Conservation (phyloP, 2,113 vertebrate species). For the Cisticola juncidis region DNA sequence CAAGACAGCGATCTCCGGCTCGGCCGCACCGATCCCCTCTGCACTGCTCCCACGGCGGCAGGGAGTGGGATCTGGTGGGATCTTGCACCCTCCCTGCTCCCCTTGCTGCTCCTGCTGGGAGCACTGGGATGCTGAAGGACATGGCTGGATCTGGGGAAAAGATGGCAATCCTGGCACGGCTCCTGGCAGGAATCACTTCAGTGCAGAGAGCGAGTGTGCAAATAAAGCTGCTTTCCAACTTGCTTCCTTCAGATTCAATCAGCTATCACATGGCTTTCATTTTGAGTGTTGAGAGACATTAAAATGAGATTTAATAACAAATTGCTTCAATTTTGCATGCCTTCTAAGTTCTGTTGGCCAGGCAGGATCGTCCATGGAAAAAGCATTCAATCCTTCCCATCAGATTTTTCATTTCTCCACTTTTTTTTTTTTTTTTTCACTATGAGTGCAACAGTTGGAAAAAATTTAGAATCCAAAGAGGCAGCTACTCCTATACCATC, state of each 20-base stretch:
- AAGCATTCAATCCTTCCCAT: neutral
- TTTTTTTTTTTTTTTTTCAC: neutral
- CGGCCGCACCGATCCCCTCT: neutral
- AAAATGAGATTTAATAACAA: constrained; percentile 45
- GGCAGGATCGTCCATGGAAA: neutral
- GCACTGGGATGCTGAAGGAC: neutral
- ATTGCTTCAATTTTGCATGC: constrained; percentile 23
- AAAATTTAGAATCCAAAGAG: constrained; percentile 52
- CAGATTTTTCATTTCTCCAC: neutral
- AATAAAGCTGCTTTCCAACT: neutral
- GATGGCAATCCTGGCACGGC: neutral
- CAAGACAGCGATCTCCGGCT: fast-evolving
- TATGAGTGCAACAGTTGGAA: constrained; percentile 18
- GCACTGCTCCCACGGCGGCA: neutral
- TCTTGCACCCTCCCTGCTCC: neutral
- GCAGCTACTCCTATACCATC: constrained; percentile 54
- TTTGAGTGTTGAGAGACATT: neutral
- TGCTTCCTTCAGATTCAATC: neutral
- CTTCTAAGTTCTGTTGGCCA: neutral
- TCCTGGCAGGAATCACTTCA: neutral
- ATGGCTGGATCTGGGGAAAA: neutral
- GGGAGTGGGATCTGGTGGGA: neutral
- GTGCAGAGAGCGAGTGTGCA: neutral
- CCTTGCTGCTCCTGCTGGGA: neutral
- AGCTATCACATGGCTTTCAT: constrained; percentile 30